Base-by-base conservation (phyloP, 2,797 vertebrate genomes). In the Martes flavigula region DNA sequence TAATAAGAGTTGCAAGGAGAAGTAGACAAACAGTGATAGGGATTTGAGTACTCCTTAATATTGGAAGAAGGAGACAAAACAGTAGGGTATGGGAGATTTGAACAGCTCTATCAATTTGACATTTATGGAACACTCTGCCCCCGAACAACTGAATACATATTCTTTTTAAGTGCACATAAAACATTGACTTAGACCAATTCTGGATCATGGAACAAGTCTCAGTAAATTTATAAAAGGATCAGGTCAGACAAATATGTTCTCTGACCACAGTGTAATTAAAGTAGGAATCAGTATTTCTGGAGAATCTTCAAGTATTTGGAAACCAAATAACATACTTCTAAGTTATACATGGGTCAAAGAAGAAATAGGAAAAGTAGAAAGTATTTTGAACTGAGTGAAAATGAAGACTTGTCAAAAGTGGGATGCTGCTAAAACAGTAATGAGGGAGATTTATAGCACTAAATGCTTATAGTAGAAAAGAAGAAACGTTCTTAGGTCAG, bases 301-400 rank as follows among this genome's bases (percentile, higher is more conserved):
- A 79, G 73, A 90, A 15, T 75, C 30, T 62, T 79, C 10, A 85
- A 20, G 15, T 84, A 84, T 96, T 83, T 96, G 70, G 70, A 93
- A 89, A 72, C 64, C 51, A 51, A 88, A 25, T 73, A 54, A 54
- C 27, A 68, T 25, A 91, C 27, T 60, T 95, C 21, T 75, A 73
- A 86, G 84, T 85, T 60, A 95, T 38, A 90, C n/a, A 51, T 60
- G 58, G 40, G 18, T 90, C 66, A 94, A 23, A 84, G 60, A 77
- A 68, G 60, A 89, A 91, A 70, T 35, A 68, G 35, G 81, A n/a
- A 87, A 54, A 23, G 56, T 56, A 58, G 75, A 75, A 73, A 90
- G 9, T 77, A 77, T 81, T 90, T 96, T 90, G 56, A 87, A 91
- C 21, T 75, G 35, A 84, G 91, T 58, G 43, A 56, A 86, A 88